Percentiles rank a stretch among this genome's conserved stretches.
Conservation (phyloP, 1,140 invertebrate genomes). For the Brachionus sp. region DNA sequence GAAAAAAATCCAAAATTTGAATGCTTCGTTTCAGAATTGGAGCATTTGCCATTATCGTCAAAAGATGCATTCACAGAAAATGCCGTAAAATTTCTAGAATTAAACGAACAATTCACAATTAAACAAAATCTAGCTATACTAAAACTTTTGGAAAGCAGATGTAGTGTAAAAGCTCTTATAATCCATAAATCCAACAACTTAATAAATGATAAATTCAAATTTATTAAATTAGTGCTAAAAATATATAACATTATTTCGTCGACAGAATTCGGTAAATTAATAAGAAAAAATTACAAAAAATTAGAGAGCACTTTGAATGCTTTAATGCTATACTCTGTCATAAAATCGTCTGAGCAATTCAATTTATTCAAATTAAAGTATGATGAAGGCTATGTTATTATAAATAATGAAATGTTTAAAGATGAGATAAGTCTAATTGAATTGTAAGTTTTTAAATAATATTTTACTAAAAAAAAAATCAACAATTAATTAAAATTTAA, state of each 20-base stretch:
- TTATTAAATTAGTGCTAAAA: neutral
- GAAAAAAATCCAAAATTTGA: neutral
- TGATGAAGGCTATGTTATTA: neutral
- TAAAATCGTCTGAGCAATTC: neutral
- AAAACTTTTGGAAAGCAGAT: neutral
- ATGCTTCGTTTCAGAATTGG: neutral
- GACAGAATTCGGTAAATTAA: neutral
- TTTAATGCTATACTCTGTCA: neutral
- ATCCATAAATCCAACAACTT: neutral
- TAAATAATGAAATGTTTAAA: neutral
- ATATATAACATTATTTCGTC: neutral
- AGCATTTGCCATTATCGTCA: neutral
- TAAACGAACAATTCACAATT: neutral
- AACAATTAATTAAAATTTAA: too few relatives aligned
- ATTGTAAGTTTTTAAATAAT: neutral
- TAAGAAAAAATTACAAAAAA: neutral
- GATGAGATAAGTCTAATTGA: constrained; percentile 34
- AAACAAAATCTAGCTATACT: neutral
- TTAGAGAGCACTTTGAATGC: neutral
- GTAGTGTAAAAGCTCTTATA: neutral
- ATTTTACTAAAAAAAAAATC: too few relatives aligned
- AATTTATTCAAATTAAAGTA: constrained; percentile 30
- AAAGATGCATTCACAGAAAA: neutral
- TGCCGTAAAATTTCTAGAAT: neutral
- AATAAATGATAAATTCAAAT: neutral